Evolutionary conservation across 2,888 invertebrate species (phyloP).

Genomic region (Oxystoma pomonae): DNA sequence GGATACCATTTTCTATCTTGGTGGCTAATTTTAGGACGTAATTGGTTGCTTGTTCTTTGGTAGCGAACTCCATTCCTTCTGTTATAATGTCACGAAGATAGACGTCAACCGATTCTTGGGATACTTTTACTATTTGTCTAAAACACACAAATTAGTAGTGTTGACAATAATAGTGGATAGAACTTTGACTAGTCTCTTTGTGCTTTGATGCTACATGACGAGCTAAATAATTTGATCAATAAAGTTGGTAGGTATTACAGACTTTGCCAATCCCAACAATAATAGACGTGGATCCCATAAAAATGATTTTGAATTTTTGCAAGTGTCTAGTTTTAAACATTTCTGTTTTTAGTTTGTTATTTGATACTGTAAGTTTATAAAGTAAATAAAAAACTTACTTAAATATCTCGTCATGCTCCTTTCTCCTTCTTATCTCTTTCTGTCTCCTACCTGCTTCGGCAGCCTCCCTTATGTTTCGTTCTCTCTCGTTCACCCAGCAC

Average conservation of each 20-base stretch:
- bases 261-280: too few relatives aligned
- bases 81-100: conserved; percentile 62
- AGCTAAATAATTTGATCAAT: too few relatives aligned
- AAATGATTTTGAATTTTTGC: too few relatives aligned
- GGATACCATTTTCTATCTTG: conserved; percentile 54
- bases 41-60: conserved; percentile 52
- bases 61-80: conserved; percentile 56
- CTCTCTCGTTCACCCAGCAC: conserved; percentile 71
- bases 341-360: too few relatives aligned
- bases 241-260: too few relatives aligned
- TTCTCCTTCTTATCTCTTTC: conserved; percentile 65
- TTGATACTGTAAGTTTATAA: too few relatives aligned
- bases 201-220: too few relatives aligned
- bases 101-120: conserved; percentile 57
- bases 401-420: conserved; percentile 78
- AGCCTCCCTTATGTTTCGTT: conserved; percentile 72
- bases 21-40: conserved; percentile 54
- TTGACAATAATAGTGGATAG: too few relatives aligned
- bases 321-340: too few relatives aligned
- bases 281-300: too few relatives aligned
- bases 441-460: conserved; percentile 76
- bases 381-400: conserved; percentile 57
- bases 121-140: conserved; percentile 50
- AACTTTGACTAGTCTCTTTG: too few relatives aligned
- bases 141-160: too few relatives aligned